phyloP scores from a whole-genome alignment of 2,113 vertebrate genomes.

The Acrocephalus kingi region DNA sequence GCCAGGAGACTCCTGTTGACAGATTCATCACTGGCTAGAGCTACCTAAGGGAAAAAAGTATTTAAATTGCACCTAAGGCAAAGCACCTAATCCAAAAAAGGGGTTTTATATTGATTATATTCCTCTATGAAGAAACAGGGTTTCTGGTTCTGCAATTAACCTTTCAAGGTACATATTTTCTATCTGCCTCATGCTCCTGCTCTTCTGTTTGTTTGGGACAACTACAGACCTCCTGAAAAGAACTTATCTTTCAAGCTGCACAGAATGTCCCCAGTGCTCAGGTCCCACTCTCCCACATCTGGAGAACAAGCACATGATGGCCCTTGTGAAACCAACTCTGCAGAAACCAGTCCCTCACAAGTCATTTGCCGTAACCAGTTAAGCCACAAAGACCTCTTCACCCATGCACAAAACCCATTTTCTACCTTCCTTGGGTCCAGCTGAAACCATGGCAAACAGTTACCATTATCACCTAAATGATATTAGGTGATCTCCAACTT shows the following conservation, averaged over 20 bases:
- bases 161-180: background rate
- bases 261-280: background rate
- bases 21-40: background rate
- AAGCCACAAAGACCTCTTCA: background rate
- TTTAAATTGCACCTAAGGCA: background rate
- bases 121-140: background rate
- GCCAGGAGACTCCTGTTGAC: background rate
- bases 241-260: background rate
- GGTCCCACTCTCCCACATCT: background rate
- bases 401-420: background rate
- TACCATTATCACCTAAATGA: background rate
- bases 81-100: background rate
- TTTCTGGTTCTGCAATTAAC: background rate
- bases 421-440: background rate
- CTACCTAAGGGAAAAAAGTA: background rate
- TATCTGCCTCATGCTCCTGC: fast-evolving
- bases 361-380: background rate
- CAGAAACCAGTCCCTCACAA: background rate
- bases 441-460: background rate
- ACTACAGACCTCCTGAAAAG: background rate
- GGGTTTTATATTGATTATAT: background rate
- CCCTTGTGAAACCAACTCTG: background rate
- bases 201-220: background rate
- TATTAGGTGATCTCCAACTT: background rate
- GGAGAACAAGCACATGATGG: background rate